These are phyloP conservation scores for Siderastrea radians DNA, from an alignment of 92 coral and sea anemone species.

Conservation along the genomic window DNA sequence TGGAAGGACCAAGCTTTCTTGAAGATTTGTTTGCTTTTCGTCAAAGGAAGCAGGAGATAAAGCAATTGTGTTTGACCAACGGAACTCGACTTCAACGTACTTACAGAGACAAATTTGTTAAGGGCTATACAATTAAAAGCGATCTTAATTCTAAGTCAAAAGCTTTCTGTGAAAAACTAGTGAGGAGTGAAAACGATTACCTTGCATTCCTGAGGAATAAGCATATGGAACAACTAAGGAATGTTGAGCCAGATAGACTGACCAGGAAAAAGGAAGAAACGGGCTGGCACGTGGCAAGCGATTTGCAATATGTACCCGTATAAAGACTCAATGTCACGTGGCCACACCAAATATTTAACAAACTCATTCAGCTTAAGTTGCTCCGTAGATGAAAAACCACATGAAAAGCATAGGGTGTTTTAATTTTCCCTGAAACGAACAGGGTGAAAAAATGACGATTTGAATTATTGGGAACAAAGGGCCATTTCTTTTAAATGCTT, in stretches of 20 bases:
- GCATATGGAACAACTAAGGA: not conserved
- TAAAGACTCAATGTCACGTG: not conserved
- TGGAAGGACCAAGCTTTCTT: slow-evolving; percentile 27
- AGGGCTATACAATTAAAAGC: slow-evolving; percentile 66
- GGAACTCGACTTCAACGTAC: slow-evolving; percentile 68
- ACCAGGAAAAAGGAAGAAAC: not conserved
- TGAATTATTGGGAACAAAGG: no score
- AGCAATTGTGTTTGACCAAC: not conserved
- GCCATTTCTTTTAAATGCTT: no score
- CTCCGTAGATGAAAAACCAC: no score
- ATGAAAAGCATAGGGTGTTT: no score
- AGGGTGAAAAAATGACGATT: no score
- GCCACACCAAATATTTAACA: no score
- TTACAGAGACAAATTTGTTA: slow-evolving; percentile 76
- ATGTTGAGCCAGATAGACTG: not conserved
- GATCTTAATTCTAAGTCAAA: slow-evolving; percentile 42
- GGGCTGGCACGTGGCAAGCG: slow-evolving; percentile 4
- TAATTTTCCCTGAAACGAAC: no score
- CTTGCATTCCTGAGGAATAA: slow-evolving; percentile 50
- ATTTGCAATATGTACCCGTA: slow-evolving; percentile 11
- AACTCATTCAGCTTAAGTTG: no score
- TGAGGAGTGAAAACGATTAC: slow-evolving; percentile 75
- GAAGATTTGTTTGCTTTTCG: slow-evolving; percentile 65
- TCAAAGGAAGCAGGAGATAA: no score
- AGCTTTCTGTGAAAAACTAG: slow-evolving; percentile 65